Evolutionary conservation across 2,888 invertebrate genomes (phyloP).

Genomic region (Dexiosoma caninum): DNA sequence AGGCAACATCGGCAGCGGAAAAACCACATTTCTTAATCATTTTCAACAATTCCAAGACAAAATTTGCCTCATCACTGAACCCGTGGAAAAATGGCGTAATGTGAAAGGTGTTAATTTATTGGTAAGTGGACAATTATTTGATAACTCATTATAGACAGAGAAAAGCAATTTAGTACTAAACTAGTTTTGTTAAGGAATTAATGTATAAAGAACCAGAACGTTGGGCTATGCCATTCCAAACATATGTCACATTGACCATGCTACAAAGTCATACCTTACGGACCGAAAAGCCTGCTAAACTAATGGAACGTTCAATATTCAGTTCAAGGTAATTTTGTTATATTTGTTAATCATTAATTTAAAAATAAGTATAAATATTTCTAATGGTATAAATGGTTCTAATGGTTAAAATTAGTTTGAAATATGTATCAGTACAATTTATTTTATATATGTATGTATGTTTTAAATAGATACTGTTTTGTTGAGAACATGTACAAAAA

Average conservation of each 20-base stretch:
- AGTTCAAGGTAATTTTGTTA: conserved; percentile 82
- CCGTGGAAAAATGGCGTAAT: conserved; percentile 91
- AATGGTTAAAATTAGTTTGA: no score
- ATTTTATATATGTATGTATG: background rate
- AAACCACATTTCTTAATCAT: conserved; percentile 91
- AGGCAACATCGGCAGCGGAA: conserved; percentile 94
- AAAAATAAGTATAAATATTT: no score
- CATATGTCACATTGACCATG: conserved; percentile 94
- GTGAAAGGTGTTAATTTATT: conserved; percentile 88
- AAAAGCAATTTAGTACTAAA: background rate
- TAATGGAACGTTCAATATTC: conserved; percentile 93
- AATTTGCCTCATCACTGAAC: conserved; percentile 84
- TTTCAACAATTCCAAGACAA: conserved; percentile 85
- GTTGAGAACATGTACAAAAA: conserved; percentile 87
- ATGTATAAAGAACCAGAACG: conserved; percentile 91
- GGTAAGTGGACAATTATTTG: conserved; percentile 74
- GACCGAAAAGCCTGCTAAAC: conserved; percentile 84
- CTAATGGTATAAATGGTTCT: no score
- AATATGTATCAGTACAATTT: no score
- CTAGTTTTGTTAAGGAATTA: conserved; percentile 86
- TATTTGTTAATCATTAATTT: no score
- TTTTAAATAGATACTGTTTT: conserved; percentile 81
- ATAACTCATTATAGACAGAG: no score
- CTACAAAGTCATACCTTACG: conserved; percentile 85
- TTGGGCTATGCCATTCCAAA: conserved; percentile 93